Evolutionary conservation across 1,140 invertebrate species (phyloP).

Genomic region (Potamilus streckersoni): DNA sequence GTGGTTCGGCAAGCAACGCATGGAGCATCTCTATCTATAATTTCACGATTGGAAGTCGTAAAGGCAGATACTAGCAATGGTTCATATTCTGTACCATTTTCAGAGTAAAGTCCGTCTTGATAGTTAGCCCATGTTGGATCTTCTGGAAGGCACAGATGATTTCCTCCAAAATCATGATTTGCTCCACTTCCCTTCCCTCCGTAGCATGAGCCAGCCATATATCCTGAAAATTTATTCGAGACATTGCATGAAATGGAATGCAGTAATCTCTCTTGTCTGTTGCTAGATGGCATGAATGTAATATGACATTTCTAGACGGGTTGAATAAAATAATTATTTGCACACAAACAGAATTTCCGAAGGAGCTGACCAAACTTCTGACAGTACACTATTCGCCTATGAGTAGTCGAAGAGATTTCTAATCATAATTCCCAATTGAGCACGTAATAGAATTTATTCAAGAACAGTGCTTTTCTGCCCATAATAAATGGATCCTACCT

Average conservation of each 20-base stretch:
- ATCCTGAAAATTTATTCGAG: neutral
- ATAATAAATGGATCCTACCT: too few relatives aligned
- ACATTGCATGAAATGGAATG: too few relatives aligned
- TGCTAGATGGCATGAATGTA: too few relatives aligned
- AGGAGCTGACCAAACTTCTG: too few relatives aligned
- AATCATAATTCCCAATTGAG: too few relatives aligned
- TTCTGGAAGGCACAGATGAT: slow-evolving; percentile 15
- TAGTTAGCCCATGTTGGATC: slow-evolving; percentile 12
- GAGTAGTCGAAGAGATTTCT: too few relatives aligned
- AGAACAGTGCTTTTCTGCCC: too few relatives aligned
- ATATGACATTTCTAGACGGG: neutral
- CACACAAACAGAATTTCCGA: too few relatives aligned
- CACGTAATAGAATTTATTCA: too few relatives aligned
- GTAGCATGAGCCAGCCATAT: slow-evolving; percentile 1
- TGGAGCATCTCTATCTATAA: neutral
- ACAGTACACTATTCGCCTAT: too few relatives aligned
- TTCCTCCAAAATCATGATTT: slow-evolving; percentile 15
- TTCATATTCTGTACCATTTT: slow-evolving; percentile 11
- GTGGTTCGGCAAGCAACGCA: slow-evolving; percentile 27
- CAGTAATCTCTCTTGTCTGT: too few relatives aligned
- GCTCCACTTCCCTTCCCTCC: slow-evolving; percentile 5
- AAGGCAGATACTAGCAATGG: neutral
- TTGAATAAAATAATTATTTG: too few relatives aligned
- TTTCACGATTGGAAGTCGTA: neutral
- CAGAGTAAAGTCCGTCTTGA: neutral